A percentile compares a stretch with the other conserved stretches of the same genome.
Conservation (phyloP, 2,113 vertebrate genomes). For the Tenrec ecaudatus region DNA sequence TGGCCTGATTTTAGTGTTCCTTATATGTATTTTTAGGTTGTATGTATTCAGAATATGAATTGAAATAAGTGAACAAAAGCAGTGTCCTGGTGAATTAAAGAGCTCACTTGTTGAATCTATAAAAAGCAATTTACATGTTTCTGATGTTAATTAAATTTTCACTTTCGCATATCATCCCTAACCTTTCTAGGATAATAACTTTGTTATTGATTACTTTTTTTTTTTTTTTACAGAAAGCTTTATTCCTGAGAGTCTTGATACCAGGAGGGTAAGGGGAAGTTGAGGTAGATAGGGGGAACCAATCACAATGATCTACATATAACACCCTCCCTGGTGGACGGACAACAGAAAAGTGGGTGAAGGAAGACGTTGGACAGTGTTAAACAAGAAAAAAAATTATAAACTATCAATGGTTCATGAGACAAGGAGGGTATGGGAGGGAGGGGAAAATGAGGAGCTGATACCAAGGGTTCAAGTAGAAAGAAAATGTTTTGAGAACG, state of each 20-base stretch:
- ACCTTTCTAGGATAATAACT: constrained; percentile 19
- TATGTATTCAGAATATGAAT: constrained; percentile 10
- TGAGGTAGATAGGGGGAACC: too few relatives aligned
- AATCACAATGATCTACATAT: too few relatives aligned
- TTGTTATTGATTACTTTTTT: constrained; percentile 36
- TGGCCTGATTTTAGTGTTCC: not conserved
- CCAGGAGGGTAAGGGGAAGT: too few relatives aligned
- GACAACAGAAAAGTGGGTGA: too few relatives aligned
- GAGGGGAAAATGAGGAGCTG: too few relatives aligned
- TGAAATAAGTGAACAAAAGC: constrained; percentile 15
- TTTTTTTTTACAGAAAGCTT: constrained; percentile 21
- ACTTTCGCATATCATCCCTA: constrained; percentile 15
- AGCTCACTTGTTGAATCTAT: constrained; percentile 3
- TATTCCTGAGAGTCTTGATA: not conserved
- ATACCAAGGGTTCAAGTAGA: too few relatives aligned
- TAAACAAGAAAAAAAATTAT: too few relatives aligned
- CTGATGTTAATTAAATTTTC: constrained; percentile 56
- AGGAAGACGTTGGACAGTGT: too few relatives aligned
- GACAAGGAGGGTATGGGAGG: too few relatives aligned
- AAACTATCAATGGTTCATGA: too few relatives aligned
- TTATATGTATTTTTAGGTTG: constrained; percentile 13
- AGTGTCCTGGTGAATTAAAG: constrained; percentile 1
- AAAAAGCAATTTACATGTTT: constrained; percentile 34
- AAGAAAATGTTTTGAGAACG: too few relatives aligned
- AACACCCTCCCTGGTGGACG: too few relatives aligned